These are phyloP conservation scores for Engraulis encrasicolus DNA, from an alignment of 2,113 vertebrate species.

Conservation along the genomic window DNA sequence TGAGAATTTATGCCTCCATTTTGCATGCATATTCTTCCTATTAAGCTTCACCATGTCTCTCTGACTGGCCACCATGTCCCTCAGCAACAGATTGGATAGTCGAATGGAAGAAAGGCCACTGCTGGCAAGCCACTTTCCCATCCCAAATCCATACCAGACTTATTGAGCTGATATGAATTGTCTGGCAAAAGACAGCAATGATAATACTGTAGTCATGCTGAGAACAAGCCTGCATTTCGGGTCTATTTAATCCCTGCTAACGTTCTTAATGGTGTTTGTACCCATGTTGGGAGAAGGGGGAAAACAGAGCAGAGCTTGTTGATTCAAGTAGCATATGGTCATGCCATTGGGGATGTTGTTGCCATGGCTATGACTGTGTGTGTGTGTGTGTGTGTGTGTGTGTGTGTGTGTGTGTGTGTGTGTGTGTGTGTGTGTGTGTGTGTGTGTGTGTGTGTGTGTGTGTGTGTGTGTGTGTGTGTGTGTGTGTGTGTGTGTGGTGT, in stretches of 20 bases:
- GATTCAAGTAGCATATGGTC: slow-evolving; percentile 9
- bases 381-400: neutral
- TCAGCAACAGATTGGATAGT: neutral
- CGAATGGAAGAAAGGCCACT: neutral
- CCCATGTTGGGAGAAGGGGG: neutral
- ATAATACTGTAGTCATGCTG: neutral
- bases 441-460: slow-evolving; percentile 35
- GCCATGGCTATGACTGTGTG: neutral
- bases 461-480: slow-evolving; percentile 18
- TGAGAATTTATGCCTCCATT: neutral
- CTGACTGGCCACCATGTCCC: neutral
- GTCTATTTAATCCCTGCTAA: neutral
- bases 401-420: slow-evolving; percentile 31
- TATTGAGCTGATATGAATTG: neutral
- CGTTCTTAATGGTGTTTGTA: neutral
- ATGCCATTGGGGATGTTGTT: neutral
- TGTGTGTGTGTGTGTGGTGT: slow-evolving; percentile 33
- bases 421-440: slow-evolving; percentile 22
- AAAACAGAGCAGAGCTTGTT: neutral
- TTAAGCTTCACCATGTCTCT: neutral
- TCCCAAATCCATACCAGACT: neutral
- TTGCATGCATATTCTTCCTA: neutral
- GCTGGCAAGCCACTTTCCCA: neutral
- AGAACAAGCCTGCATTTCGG: neutral
- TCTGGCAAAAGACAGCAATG: neutral